phyloP scores from a whole-genome alignment of 2,888 invertebrate species.

The Apeira syringaria region DNA sequence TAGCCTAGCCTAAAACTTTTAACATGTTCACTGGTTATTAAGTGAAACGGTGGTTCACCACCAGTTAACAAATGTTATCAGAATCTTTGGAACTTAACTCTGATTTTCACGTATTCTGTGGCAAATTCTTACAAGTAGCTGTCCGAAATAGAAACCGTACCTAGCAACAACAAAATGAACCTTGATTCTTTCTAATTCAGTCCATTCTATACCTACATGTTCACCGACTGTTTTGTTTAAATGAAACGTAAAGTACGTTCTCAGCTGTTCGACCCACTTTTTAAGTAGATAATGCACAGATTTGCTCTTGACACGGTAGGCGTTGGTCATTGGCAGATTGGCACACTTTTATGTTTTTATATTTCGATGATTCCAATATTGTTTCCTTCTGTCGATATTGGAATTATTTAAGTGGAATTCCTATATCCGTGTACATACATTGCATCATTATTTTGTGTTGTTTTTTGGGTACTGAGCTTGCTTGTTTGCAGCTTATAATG shows the following conservation, averaged over 20 bases:
- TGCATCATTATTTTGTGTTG: too few relatives aligned
- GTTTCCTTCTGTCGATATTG: too few relatives aligned
- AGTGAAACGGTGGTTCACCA: too few relatives aligned
- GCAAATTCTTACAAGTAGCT: not conserved
- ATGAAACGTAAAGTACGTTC: conserved; percentile 11
- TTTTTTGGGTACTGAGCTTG: too few relatives aligned
- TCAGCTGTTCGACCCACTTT: conserved; percentile 20
- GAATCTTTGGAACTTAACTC: not conserved
- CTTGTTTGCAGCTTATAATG: too few relatives aligned
- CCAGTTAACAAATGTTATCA: too few relatives aligned
- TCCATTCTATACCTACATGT: conserved; percentile 8
- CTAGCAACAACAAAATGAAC: conserved; percentile 20
- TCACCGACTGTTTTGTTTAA: conserved; percentile 18
- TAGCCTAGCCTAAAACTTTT: too few relatives aligned
- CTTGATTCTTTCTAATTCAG: conserved; percentile 20
- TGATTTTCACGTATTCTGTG: not conserved
- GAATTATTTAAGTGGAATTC: too few relatives aligned
- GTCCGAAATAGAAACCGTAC: conserved; percentile 9
- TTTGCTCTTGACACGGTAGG: conserved; percentile 19
- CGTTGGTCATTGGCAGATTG: conserved; percentile 5
- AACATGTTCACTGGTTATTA: too few relatives aligned
- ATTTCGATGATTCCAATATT: too few relatives aligned
- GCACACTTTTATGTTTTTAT: too few relatives aligned
- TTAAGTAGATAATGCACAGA: conserved; percentile 9
- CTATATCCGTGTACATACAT: too few relatives aligned